Evolutionary conservation across 2,888 invertebrate genomes (phyloP), one percentile per base, ranked within the genome.

Genomic region (Cryptocheilus praepositus): DNA sequence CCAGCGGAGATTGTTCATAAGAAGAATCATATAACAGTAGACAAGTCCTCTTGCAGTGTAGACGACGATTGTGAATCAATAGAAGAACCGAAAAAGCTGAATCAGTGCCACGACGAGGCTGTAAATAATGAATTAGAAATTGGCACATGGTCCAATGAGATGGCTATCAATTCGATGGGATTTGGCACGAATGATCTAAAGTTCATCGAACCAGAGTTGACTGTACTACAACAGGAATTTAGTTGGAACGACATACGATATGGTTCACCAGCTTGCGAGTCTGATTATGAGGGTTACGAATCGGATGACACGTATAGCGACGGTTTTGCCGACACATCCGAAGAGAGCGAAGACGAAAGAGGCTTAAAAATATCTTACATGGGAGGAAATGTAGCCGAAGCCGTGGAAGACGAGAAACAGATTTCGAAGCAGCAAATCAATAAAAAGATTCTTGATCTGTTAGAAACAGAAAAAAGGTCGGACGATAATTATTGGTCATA

Each of bases 81-180:
- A 21, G 51, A 43, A n/a, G 59, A 60, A 56, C 52, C 43, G 5
- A 63, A 66, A 4, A 21, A 63, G 51, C 59, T 74, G 44, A 43
- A 45, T 11, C 61, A 53, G 7, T 55, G 67, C 3, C 19, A 54
- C 25, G 8, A 52, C 8, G 69, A 77, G n/a, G 4, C 43, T 7
- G 51, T 28, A 13, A 71, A 75, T 11, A 65, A 74, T 3, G 93
- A 93, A 80, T 92, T 96, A 83, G 96, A 96, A 87, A 96, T 97
- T 56, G 97, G 96, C 8, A 96, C 94, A 0, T 97, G 97, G 97
- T 94, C 95, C 0, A 97, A 96, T 86, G 96, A 96, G 61, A 96
- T 96, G 96, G 95, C 95, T 0, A 83, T 83, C 45, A 78, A 78
- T 25, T 77, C 84, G 1, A 78, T 84, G 65, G 73, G 73, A 43